Percentiles rank a stretch among this genome's conserved stretches.
Evolutionary conservation across 2,888 invertebrate species (phyloP).

Genomic region (Drosophila suboccidentalis): DNA sequence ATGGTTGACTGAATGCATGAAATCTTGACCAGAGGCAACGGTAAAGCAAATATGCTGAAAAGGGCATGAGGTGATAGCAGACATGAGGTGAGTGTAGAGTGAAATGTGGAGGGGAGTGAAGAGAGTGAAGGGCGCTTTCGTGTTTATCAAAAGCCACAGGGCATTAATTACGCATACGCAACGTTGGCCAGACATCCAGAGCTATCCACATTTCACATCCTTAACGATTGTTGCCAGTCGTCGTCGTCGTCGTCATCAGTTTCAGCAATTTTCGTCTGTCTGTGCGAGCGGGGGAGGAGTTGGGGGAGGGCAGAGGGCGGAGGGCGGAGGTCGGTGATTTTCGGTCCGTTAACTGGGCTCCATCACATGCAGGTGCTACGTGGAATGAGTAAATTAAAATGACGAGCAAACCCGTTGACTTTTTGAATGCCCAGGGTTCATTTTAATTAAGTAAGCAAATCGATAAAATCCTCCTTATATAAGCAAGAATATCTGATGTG

Average conservation of each 20-base stretch:
- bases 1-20: constrained; percentile 58
- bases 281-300: no score
- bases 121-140: constrained; percentile 22
- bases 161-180: constrained; percentile 78
- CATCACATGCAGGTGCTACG: constrained; percentile 40
- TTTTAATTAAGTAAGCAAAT: constrained; percentile 62
- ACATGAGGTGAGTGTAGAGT: constrained; percentile 1
- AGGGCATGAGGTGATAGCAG: constrained; percentile 10
- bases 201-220: not conserved
- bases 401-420: constrained; percentile 54
- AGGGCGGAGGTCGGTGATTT: constrained; percentile 12
- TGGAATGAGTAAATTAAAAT: constrained; percentile 11
- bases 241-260: constrained; percentile 15
- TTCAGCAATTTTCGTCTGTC: constrained; percentile 1
- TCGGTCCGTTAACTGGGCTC: constrained; percentile 51
- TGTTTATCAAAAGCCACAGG: constrained; percentile 69
- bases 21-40: constrained; percentile 61
- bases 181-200: constrained; percentile 47
- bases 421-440: constrained; percentile 65
- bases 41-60: constrained; percentile 40
- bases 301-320: not conserved
- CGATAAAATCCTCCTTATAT: constrained; percentile 36
- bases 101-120: not conserved
- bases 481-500: not conserved
- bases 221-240: constrained; percentile 42